Conservation (phyloP, 2,113 vertebrate genomes). For the Pseudorhombus dupliciocellatus region DNA sequence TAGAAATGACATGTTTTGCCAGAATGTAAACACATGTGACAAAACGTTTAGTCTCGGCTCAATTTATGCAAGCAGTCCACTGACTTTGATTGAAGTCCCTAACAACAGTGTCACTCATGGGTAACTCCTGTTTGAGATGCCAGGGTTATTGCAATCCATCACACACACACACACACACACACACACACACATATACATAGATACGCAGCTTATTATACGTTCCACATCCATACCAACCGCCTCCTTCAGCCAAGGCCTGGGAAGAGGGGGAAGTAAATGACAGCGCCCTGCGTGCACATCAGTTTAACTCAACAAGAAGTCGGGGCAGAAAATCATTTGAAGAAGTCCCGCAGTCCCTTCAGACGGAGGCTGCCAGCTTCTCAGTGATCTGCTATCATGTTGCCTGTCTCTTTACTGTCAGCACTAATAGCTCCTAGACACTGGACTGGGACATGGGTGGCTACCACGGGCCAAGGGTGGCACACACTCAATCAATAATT, state of each 20-base stretch:
- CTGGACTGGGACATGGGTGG: conserved; percentile 60
- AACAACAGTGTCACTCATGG: conserved; percentile 1
- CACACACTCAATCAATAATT: conserved; percentile 64
- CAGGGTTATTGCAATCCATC: conserved; percentile 34
- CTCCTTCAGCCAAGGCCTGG: conserved; percentile 30
- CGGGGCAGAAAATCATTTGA: conserved; percentile 71
- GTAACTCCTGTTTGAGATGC: conserved; percentile 28
- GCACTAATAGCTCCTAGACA: conserved; percentile 64
- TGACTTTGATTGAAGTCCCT: conserved; percentile 26
- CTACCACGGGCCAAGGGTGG: conserved; percentile 54
- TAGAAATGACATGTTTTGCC: too few species aligned
- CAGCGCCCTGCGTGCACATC: conserved; percentile 64
- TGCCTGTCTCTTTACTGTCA: conserved; percentile 73
- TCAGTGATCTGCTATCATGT: conserved; percentile 69
- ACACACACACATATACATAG: neutral
- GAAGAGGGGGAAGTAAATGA: conserved; percentile 48
- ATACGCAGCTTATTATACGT: neutral
- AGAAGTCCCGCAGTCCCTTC: conserved; percentile 67
- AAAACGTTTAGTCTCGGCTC: neutral
- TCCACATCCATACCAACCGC: conserved; percentile 25
- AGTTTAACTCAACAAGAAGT: conserved; percentile 72
- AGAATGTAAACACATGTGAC: neutral
- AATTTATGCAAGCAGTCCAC: conserved; percentile 16
- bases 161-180: conserved; percentile 8
- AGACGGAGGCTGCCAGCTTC: conserved; percentile 65